Evolutionary conservation across 2,113 vertebrate species (phyloP).

Genomic region (Myxocyprinus asiaticus): DNA sequence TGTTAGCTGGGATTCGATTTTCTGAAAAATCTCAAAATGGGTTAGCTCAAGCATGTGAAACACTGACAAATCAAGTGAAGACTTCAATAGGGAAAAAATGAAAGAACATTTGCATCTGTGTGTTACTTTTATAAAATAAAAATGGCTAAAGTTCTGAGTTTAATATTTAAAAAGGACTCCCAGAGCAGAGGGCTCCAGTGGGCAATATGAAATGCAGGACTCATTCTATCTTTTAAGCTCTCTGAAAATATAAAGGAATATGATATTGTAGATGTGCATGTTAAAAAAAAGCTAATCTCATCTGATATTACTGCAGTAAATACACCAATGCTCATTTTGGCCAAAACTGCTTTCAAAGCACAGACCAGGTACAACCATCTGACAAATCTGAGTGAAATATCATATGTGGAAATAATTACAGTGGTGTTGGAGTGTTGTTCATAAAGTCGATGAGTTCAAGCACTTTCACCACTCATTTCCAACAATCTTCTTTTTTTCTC

Average conservation of each 20-base stretch:
- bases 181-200: too few relatives aligned
- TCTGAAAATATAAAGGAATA: too few relatives aligned
- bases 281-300: too few relatives aligned
- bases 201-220: too few relatives aligned
- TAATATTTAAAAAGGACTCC: not conserved
- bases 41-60: too few relatives aligned
- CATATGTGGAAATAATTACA: not conserved
- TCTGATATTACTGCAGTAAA: not conserved
- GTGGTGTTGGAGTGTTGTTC: not conserved
- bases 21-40: not conserved
- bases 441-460: not conserved
- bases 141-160: not conserved
- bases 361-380: not conserved
- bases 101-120: not conserved
- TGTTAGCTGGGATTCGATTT: not conserved
- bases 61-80: too few relatives aligned
- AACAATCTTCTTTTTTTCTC: conserved; percentile 59
- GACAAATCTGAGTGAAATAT: not conserved
- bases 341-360: not conserved
- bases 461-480: conserved; percentile 48
- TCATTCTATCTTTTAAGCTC: too few relatives aligned
- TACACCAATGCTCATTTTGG: not conserved
- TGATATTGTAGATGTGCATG: too few relatives aligned
- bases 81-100: too few relatives aligned
- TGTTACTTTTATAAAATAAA: not conserved